A percentile compares a stretch with the other conserved stretches of the same genome.
phyloP scores from a whole-genome alignment of 2,113 vertebrate species.

The Psilopogon haemacephalus region DNA sequence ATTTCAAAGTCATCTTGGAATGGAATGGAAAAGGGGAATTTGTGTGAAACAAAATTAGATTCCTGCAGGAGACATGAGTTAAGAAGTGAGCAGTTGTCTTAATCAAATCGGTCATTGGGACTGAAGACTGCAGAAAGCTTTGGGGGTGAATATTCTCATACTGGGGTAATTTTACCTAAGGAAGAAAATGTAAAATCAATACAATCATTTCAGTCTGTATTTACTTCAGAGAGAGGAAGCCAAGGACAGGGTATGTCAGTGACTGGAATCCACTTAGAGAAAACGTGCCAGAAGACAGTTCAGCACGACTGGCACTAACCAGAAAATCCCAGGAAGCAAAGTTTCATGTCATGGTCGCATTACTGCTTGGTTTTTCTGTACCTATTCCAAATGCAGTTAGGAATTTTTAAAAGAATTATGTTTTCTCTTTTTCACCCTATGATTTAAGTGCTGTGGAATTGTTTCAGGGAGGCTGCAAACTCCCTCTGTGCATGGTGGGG shows the following conservation, averaged over 20 bases:
- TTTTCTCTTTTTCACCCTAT: background rate
- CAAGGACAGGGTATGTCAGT: background rate
- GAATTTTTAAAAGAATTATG: background rate
- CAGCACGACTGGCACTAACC: background rate
- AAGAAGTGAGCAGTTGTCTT: slow-evolving; percentile 15
- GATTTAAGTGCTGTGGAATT: background rate
- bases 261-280: background rate
- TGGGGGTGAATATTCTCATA: background rate
- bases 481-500: background rate
- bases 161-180: background rate
- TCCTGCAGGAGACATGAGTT: background rate
- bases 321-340: background rate
- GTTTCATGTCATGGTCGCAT: background rate
- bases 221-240: background rate
- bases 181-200: slow-evolving; percentile 49
- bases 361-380: background rate
- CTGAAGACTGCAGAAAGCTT: background rate
- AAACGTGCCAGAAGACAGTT: background rate
- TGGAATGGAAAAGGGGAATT: background rate
- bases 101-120: slow-evolving; percentile 9
- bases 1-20: slow-evolving; percentile 19
- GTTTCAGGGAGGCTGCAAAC: background rate
- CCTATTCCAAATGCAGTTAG: background rate
- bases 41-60: background rate
- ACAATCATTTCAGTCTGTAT: background rate